A percentile compares a stretch with the other conserved stretches of the same genome.
phyloP scores from a whole-genome alignment of 2,888 invertebrate species.

The Chymomyza caudatula region DNA sequence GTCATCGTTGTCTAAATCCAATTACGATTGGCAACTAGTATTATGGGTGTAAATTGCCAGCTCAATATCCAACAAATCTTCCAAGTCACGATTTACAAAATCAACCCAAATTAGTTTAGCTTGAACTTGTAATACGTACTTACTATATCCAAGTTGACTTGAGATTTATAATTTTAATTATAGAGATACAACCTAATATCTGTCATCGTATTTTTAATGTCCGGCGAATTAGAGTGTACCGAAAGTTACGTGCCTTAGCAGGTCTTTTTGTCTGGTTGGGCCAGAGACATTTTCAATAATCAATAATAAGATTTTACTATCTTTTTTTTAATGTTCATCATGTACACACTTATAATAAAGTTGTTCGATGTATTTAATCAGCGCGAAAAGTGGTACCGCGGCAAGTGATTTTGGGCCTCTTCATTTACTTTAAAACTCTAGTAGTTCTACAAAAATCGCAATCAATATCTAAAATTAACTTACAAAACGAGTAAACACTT shows the following conservation, averaged over 20 bases:
- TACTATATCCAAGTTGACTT: neutral
- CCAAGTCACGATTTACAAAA: neutral
- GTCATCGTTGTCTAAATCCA: conserved; percentile 42
- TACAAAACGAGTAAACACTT: too few species aligned
- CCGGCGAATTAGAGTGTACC: neutral
- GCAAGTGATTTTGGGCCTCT: too few species aligned
- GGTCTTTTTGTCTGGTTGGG: too few species aligned
- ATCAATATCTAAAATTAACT: too few species aligned
- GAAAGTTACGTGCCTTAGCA: neutral
- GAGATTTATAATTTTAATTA: neutral
- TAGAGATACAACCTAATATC: neutral
- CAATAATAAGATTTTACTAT: too few species aligned
- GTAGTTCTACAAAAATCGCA: too few species aligned
- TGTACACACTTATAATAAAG: too few species aligned
- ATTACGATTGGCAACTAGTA: conserved; percentile 9
- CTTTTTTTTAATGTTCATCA: too few species aligned
- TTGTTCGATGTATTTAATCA: too few species aligned
- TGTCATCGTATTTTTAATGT: neutral
- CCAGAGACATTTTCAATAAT: too few species aligned
- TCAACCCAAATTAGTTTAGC: neutral
- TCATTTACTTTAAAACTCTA: too few species aligned
- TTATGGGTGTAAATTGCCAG: neutral
- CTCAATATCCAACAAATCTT: neutral
- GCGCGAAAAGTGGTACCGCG: too few species aligned
- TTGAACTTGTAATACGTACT: neutral